A percentile compares a stretch with the other conserved stretches of the same genome.
Evolutionary conservation across 2,797 vertebrate genomes (phyloP).

Genomic region (Falco peregrinus): DNA sequence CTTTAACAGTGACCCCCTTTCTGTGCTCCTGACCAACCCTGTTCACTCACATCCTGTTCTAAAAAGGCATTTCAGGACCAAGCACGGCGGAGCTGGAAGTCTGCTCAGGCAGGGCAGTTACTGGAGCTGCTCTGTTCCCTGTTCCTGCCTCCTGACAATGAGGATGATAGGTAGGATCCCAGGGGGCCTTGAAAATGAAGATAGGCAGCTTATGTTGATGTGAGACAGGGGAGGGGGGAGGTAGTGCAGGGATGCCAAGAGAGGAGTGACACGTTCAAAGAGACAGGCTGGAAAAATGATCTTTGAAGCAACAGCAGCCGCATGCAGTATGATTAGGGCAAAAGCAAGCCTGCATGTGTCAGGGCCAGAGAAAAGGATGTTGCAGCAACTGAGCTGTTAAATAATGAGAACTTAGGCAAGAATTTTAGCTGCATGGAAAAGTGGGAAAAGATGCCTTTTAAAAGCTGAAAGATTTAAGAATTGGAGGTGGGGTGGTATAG

Average conservation of each 20-base stretch:
- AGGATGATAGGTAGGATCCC: conserved; percentile 17
- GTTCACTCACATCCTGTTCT: background rate
- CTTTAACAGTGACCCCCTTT: background rate
- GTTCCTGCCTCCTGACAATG: conserved; percentile 36
- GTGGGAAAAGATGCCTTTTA: background rate
- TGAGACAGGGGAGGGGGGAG: background rate
- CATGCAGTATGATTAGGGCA: background rate
- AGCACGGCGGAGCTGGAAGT: background rate
- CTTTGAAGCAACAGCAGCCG: conserved; percentile 26
- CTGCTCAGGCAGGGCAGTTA: background rate
- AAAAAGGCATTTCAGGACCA: background rate
- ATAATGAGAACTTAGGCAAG: background rate
- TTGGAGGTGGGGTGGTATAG: background rate
- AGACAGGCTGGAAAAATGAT: conserved; percentile 42
- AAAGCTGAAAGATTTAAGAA: background rate
- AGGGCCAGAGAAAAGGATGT: background rate
- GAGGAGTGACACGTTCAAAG: conserved; percentile 38
- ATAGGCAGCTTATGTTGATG: conserved; percentile 55
- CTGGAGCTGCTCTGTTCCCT: background rate
- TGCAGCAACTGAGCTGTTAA: background rate
- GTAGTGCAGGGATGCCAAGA: background rate
- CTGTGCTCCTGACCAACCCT: background rate
- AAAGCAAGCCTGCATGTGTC: background rate
- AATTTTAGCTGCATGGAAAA: background rate
- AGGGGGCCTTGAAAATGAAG: conserved; percentile 28